phyloP scores from a whole-genome alignment of 2,888 invertebrate species.

The Dioctria linearis region DNA sequence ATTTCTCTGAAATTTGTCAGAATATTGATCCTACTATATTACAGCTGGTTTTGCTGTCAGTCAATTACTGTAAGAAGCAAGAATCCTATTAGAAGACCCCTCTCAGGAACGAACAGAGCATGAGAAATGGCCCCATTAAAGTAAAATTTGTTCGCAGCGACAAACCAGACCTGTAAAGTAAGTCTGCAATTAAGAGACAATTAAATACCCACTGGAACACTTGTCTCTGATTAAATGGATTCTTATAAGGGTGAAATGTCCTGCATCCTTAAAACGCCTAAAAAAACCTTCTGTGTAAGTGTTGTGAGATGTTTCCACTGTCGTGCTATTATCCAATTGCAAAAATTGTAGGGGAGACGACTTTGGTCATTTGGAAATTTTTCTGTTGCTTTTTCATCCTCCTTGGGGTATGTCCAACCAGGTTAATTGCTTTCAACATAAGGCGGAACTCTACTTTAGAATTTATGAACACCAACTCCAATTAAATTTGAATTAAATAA shows the following conservation, averaged over 20 bases:
- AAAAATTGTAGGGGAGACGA: not conserved
- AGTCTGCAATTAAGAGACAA: constrained; percentile 55
- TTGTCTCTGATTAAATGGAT: constrained; percentile 53
- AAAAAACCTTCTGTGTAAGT: constrained; percentile 48
- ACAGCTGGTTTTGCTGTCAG: constrained; percentile 45
- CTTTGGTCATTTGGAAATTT: constrained; percentile 24
- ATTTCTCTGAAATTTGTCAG: constrained; percentile 19
- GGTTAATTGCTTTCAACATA: constrained; percentile 40
- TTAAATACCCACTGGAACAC: constrained; percentile 53
- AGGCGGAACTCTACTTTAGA: not conserved
- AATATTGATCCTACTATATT: constrained; percentile 26
- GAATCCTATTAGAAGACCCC: constrained; percentile 38
- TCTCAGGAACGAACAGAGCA: constrained; percentile 17
- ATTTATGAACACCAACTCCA: constrained; percentile 2
- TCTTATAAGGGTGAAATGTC: constrained; percentile 35
- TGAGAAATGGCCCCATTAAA: constrained; percentile 53
- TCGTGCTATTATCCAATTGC: not conserved
- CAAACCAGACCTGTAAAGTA: constrained; percentile 44
- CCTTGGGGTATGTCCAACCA: not conserved
- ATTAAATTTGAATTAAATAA: constrained; percentile 48
- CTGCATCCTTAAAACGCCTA: constrained; percentile 20
- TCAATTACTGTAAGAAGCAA: constrained; percentile 45
- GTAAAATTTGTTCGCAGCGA: constrained; percentile 50
- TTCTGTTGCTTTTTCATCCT: not conserved
- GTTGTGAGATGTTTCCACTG: constrained; percentile 20